Conservation (phyloP, 1,140 invertebrate species). For the Zaprionus capensis region DNA sequence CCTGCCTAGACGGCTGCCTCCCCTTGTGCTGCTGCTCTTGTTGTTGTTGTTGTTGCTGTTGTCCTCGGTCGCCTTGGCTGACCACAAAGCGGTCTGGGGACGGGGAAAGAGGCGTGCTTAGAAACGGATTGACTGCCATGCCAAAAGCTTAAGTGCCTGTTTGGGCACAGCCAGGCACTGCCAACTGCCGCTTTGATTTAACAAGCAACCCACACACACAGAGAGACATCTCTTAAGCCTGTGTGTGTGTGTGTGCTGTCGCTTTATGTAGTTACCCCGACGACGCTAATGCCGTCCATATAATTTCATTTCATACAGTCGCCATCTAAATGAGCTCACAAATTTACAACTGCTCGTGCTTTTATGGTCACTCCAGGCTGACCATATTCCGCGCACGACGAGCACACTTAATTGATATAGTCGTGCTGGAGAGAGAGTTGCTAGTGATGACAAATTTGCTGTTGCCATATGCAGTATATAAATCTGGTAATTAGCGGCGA, state of each 20-base stretch:
- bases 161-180: slow-evolving; percentile 48
- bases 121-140: slow-evolving; percentile 78
- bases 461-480: background rate
- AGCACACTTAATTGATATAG: slow-evolving; percentile 71
- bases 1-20: background rate
- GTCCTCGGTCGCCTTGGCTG: slow-evolving; percentile 23
- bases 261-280: slow-evolving; percentile 38
- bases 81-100: slow-evolving; percentile 48
- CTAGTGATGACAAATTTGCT: slow-evolving; percentile 17
- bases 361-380: slow-evolving; percentile 67
- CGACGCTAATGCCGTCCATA: slow-evolving; percentile 55
- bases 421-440: slow-evolving; percentile 40
- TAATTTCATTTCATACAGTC: slow-evolving; percentile 78
- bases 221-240: background rate
- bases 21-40: background rate
- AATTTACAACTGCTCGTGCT: slow-evolving; percentile 72
- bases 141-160: slow-evolving; percentile 80
- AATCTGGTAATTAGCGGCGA: slow-evolving; percentile 38
- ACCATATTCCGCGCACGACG: background rate
- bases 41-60: slow-evolving; percentile 21
- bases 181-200: slow-evolving; percentile 60
- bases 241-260: slow-evolving; percentile 8
- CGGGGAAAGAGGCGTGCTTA: slow-evolving; percentile 51
- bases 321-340: slow-evolving; percentile 64
- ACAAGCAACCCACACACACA: slow-evolving; percentile 49